phyloP scores from a whole-genome alignment of 2,113 vertebrate species.

The human (Homo sapiens) region DNA sequence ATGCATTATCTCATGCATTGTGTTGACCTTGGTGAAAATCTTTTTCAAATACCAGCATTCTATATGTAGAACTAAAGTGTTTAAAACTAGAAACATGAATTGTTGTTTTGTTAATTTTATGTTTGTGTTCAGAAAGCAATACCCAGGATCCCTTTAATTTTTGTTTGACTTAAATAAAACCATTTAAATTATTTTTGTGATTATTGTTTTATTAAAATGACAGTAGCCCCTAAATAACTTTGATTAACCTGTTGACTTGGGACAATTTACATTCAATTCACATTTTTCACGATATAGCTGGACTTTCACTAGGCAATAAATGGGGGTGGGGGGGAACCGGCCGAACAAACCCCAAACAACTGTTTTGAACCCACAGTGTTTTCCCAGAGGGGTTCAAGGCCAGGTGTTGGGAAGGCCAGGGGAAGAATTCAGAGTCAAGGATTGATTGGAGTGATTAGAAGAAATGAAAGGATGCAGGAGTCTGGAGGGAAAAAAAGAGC shows the following conservation, averaged over 20 bases:
- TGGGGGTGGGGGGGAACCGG: background rate
- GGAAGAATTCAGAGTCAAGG: constrained; percentile 25
- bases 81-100: constrained; percentile 52
- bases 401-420: constrained; percentile 8
- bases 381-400: background rate
- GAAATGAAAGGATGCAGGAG: background rate
- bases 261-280: constrained; percentile 35
- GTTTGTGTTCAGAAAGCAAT: constrained; percentile 46
- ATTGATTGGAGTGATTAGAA: background rate
- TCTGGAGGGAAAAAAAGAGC: background rate
- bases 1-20: constrained; percentile 52
- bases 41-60: constrained; percentile 55
- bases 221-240: constrained; percentile 17
- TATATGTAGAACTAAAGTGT: constrained; percentile 28
- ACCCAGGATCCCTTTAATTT: constrained; percentile 25
- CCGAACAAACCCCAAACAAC: constrained; percentile 23
- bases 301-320: constrained; percentile 40
- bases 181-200: constrained; percentile 63
- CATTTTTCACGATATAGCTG: constrained; percentile 18
- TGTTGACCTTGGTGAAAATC: constrained; percentile 61
- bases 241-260: constrained; percentile 40
- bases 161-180: constrained; percentile 71
- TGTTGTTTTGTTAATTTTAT: constrained; percentile 64
- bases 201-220: constrained; percentile 60
- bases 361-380: background rate